Evolutionary conservation across 2,888 invertebrate species (phyloP).

Genomic region (Crossocerus cetratus): DNA sequence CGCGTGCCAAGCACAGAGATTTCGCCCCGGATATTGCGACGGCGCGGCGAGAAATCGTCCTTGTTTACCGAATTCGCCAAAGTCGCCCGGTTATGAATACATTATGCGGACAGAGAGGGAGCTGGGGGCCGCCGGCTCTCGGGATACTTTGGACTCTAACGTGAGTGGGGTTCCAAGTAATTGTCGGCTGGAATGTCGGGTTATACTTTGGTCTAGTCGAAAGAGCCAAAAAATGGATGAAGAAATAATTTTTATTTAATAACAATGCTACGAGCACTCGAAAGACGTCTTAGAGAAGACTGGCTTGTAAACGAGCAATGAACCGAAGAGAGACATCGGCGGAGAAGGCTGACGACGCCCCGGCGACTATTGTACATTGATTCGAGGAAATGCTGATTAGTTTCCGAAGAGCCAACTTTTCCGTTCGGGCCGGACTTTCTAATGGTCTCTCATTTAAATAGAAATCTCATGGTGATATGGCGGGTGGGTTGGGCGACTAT

Average conservation of each 20-base stretch:
- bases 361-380: neutral
- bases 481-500: constrained; percentile 55
- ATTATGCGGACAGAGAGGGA: constrained; percentile 20
- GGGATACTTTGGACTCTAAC: too few species aligned
- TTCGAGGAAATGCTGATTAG: constrained; percentile 67
- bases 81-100: constrained; percentile 33
- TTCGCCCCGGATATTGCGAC: constrained; percentile 33
- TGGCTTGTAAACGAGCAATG: too few species aligned
- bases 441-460: constrained; percentile 77
- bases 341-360: too few species aligned
- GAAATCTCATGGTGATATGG: constrained; percentile 76
- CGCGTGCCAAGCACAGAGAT: constrained; percentile 48
- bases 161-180: too few species aligned
- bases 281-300: too few species aligned
- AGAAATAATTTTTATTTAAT: too few species aligned
- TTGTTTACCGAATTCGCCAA: constrained; percentile 11
- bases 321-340: too few species aligned
- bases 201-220: too few species aligned
- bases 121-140: neutral
- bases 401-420: constrained; percentile 66
- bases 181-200: too few species aligned
- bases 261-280: too few species aligned
- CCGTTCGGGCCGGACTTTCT: constrained; percentile 71
- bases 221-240: too few species aligned
- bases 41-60: neutral